Evolutionary conservation across 2,888 invertebrate species (phyloP).

Genomic region (Thumatha senex): DNA sequence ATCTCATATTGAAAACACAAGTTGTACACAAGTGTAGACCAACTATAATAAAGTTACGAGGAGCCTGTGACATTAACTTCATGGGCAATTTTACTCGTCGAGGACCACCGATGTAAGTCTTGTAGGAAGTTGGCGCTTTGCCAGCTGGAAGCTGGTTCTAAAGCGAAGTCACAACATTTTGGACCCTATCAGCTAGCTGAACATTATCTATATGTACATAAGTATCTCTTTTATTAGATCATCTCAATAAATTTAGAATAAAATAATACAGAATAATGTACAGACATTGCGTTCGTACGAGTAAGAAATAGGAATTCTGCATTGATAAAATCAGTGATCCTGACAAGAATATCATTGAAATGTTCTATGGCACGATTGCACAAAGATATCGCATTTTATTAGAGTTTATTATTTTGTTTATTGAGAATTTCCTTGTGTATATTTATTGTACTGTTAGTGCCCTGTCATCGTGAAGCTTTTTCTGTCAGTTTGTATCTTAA

Average conservation of each 20-base stretch:
- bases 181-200: conserved; percentile 55
- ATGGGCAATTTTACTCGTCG: conserved; percentile 46
- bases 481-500: conserved; percentile 27
- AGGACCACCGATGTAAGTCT: conserved; percentile 43
- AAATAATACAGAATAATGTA: conserved; percentile 31
- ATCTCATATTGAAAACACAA: not conserved
- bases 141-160: conserved; percentile 72
- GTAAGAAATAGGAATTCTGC: conserved; percentile 8
- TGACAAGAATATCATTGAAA: conserved; percentile 21
- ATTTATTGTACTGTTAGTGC: conserved; percentile 26
- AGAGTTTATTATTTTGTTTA: not conserved
- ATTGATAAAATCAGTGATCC: conserved; percentile 23
- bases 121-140: conserved; percentile 59
- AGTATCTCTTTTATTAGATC: conserved; percentile 29
- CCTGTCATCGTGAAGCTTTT: conserved; percentile 18
- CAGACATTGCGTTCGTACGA: conserved; percentile 11
- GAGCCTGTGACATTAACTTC: conserved; percentile 1
- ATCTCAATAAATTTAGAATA: conserved; percentile 30
- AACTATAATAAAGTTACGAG: not conserved
- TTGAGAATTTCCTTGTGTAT: conserved; percentile 1
- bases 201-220: conserved; percentile 38
- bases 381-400: conserved; percentile 1
- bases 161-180: conserved; percentile 64
- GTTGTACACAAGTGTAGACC: not conserved
- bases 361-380: conserved; percentile 14